These are phyloP conservation scores for Xyrichtys novacula DNA, from an alignment of 2,797 vertebrate species.

Conservation along the genomic window DNA sequence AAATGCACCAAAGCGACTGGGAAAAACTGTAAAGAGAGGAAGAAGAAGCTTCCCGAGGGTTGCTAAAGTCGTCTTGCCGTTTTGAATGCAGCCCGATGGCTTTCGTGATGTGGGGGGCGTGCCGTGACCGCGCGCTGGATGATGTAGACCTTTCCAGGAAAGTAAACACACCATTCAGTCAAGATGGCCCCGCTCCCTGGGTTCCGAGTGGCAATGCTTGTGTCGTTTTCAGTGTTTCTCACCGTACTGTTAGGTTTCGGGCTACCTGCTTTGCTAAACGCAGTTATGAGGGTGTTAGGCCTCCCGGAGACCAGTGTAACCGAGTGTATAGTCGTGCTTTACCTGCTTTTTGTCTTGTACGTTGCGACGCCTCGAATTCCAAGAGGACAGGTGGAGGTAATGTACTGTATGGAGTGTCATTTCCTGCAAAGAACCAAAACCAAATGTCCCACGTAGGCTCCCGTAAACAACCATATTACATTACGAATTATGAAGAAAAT, in stretches of 20 bases:
- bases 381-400: conserved; percentile 84
- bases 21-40: too few relatives aligned
- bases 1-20: too few relatives aligned
- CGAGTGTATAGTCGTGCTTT: conserved; percentile 84
- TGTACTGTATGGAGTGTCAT: not conserved
- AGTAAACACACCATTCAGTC: conserved; percentile 51
- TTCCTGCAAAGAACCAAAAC: not conserved
- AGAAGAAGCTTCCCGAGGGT: too few relatives aligned
- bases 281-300: conserved; percentile 68
- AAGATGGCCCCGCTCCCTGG: conserved; percentile 79
- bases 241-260: conserved; percentile 82
- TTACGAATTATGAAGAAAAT: too few relatives aligned
- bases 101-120: conserved; percentile 45
- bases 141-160: conserved; percentile 28
- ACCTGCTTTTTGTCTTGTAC: conserved; percentile 81
- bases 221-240: conserved; percentile 79
- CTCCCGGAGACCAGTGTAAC: conserved; percentile 81
- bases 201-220: conserved; percentile 61
- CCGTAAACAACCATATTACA: too few relatives aligned
- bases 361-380: conserved; percentile 82
- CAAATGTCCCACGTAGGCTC: not conserved
- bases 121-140: conserved; percentile 5
- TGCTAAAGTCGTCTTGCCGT: not conserved
- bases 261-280: conserved; percentile 80
- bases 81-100: not conserved